These are phyloP conservation scores for Dicrurus megarhynchus DNA, from an alignment of 2,113 vertebrate species.

Conservation along the genomic window DNA sequence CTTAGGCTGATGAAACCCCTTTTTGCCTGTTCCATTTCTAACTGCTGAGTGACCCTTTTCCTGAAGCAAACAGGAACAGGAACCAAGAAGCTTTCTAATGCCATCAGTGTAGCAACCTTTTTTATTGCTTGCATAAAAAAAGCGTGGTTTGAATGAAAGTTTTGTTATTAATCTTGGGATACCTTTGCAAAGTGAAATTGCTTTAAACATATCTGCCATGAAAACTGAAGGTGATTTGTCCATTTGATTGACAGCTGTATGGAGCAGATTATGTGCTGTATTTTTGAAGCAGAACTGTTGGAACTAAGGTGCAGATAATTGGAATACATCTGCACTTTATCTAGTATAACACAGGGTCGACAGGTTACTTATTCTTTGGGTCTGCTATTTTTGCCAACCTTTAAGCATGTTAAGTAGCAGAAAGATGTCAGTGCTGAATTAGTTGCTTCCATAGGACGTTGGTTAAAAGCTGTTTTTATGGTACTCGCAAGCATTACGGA, in stretches of 20 bases:
- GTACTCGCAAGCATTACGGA: neutral
- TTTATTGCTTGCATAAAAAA: neutral
- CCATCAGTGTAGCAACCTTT: neutral
- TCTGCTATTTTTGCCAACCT: neutral
- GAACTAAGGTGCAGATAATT: neutral
- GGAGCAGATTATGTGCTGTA: neutral
- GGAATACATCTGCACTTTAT: neutral
- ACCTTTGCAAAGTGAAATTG: neutral
- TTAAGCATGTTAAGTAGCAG: neutral
- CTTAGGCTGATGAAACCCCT: conserved; percentile 15
- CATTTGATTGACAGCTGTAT: neutral
- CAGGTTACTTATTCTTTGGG: neutral
- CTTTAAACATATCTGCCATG: neutral
- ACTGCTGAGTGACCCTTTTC: neutral
- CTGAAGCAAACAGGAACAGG: neutral
- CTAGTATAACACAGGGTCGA: neutral
- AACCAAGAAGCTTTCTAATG: neutral
- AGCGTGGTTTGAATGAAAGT: neutral
- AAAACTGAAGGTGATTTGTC: neutral
- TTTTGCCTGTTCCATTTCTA: neutral
- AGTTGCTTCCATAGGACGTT: neutral
- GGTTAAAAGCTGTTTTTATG: neutral
- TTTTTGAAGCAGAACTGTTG: neutral
- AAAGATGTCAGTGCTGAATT: neutral
- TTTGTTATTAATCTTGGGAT: neutral